These are phyloP conservation scores for Tachina lurida DNA, from an alignment of 2,888 invertebrate genomes.

Conservation along the genomic window DNA sequence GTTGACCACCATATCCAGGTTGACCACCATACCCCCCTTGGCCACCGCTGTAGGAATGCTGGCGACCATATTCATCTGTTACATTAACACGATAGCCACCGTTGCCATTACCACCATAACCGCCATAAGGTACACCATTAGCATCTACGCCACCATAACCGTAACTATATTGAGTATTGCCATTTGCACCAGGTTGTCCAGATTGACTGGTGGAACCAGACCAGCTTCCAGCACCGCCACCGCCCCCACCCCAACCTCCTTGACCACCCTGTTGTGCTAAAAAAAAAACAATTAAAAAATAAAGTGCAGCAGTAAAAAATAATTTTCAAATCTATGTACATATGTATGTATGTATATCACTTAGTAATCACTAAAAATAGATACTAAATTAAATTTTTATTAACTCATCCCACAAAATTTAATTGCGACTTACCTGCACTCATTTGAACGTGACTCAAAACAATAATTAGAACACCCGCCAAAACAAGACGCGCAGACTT, in stretches of 20 bases:
- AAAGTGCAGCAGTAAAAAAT: not conserved
- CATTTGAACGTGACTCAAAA: slow-evolving; percentile 63
- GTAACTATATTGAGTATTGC: slow-evolving; percentile 49
- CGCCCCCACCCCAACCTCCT: slow-evolving; percentile 46
- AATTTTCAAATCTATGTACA: not conserved
- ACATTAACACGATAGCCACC: slow-evolving; percentile 62
- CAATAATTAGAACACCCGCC: slow-evolving; percentile 30
- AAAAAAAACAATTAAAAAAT: not conserved
- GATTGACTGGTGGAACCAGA: slow-evolving; percentile 47
- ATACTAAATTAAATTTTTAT: not conserved
- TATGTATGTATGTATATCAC: not conserved
- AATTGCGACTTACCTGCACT: slow-evolving; percentile 65
- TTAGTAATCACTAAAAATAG: not conserved
- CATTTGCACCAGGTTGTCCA: slow-evolving; percentile 55
- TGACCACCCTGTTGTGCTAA: slow-evolving; percentile 61
- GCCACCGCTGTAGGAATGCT: slow-evolving; percentile 48
- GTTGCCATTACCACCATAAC: slow-evolving; percentile 65
- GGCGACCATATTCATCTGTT: slow-evolving; percentile 50
- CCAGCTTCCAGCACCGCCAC: slow-evolving; percentile 39
- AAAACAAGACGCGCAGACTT: slow-evolving; percentile 22
- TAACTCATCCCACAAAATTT: slow-evolving; percentile 22
- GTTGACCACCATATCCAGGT: slow-evolving; percentile 13
- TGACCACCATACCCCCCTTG: slow-evolving; percentile 38
- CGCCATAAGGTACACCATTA: slow-evolving; percentile 64
- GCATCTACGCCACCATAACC: slow-evolving; percentile 66